phyloP scores from a whole-genome alignment of 2,888 invertebrate genomes.

The Macaria notata region DNA sequence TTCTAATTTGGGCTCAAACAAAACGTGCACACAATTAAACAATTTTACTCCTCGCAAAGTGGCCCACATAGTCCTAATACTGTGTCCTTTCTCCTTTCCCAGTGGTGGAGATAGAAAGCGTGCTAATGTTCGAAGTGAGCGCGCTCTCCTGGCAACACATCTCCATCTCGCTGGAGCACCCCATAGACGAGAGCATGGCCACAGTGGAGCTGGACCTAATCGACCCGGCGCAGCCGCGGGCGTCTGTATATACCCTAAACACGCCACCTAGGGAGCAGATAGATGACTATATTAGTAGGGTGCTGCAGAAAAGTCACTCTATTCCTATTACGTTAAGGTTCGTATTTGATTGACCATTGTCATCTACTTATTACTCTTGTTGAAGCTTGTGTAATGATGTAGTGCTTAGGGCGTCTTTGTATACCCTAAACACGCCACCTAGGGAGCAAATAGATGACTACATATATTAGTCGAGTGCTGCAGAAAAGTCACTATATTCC shows the following conservation, averaged over 20 bases:
- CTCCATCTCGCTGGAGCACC: constrained; percentile 95
- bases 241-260: constrained; percentile 87
- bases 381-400: too few relatives aligned
- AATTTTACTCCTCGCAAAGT: too few relatives aligned
- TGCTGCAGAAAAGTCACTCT: constrained; percentile 94
- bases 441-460: constrained; percentile 68
- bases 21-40: too few relatives aligned
- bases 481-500: constrained; percentile 97
- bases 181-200: constrained; percentile 95
- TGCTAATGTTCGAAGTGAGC: constrained; percentile 95
- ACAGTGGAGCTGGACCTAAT: constrained; percentile 94
- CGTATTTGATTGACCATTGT: background rate
- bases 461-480: constrained; percentile 83
- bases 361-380: too few relatives aligned
- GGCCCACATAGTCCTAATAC: too few relatives aligned
- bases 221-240: constrained; percentile 90
- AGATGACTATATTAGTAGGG: constrained; percentile 73
- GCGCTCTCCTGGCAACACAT: constrained; percentile 95
- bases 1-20: too few relatives aligned
- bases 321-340: constrained; percentile 95
- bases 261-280: constrained; percentile 66
- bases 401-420: constrained; percentile 87
- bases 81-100: constrained; percentile 1
- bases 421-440: constrained; percentile 81
- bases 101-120: constrained; percentile 85